Evolutionary conservation across 2,797 vertebrate species (phyloP).

Genomic region (Podargus strigoides): DNA sequence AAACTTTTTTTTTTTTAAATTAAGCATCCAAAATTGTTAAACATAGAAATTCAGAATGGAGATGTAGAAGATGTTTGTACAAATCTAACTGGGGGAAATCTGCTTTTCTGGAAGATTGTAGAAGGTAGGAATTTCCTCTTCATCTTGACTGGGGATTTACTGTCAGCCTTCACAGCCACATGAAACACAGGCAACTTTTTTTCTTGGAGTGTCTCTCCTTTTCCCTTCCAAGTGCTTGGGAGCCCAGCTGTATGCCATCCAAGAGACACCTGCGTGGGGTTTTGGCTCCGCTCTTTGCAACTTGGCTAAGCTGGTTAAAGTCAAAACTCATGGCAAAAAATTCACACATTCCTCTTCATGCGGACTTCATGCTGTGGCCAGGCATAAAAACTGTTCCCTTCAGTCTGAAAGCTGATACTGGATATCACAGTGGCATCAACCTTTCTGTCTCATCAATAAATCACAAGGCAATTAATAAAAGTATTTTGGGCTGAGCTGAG

Average conservation of each 20-base stretch:
- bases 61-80: neutral
- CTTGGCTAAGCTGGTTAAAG: neutral
- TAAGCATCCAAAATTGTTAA: neutral
- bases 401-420: neutral
- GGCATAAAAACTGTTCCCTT: neutral
- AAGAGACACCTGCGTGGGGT: rapidly evolving
- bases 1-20: neutral
- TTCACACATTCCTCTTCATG: neutral
- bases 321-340: neutral
- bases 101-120: neutral
- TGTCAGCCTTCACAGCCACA: neutral
- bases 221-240: neutral
- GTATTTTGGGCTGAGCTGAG: neutral
- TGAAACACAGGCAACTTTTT: neutral
- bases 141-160: neutral
- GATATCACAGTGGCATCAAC: neutral
- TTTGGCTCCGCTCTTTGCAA: neutral
- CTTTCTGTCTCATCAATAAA: neutral
- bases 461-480: neutral
- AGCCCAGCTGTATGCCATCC: neutral
- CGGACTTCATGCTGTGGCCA: neutral
- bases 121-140: neutral
- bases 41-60: neutral
- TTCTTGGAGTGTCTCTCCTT: neutral
- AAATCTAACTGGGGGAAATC: neutral